Conservation (phyloP, 30 jellyfish, hydroid and myxozoan genomes). For the Pseudorhiza aurosa region DNA sequence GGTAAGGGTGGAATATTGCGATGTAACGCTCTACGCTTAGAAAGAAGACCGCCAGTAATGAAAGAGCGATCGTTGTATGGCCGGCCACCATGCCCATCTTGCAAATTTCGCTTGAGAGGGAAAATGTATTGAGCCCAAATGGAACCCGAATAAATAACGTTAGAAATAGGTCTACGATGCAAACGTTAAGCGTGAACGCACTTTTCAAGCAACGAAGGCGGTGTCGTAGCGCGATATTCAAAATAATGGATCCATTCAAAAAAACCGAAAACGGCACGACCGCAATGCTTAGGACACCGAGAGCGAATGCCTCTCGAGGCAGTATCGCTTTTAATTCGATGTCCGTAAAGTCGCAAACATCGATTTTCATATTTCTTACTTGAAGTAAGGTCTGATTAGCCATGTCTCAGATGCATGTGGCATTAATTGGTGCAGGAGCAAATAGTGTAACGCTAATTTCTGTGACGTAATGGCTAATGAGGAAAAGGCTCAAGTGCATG, state of each 20-base stretch:
- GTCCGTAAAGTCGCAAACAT: not conserved
- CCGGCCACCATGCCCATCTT: slow-evolving; percentile 14
- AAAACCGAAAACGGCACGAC: slow-evolving; percentile 8
- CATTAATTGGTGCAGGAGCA: no score
- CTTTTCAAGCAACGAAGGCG: slow-evolving; percentile 23
- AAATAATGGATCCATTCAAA: slow-evolving; percentile 8
- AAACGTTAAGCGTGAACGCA: slow-evolving; percentile 37
- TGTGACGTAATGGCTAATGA: no score
- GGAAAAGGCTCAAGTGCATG: no score
- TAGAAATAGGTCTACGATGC: slow-evolving; percentile 35
- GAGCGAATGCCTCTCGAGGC: slow-evolving; percentile 1
- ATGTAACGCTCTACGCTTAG: slow-evolving; percentile 47
- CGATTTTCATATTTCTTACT: not conserved
- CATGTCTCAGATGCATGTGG: no score
- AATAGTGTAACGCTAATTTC: no score
- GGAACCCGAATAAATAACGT: slow-evolving; percentile 7
- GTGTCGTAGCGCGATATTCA: not conserved
- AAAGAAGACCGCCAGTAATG: slow-evolving; percentile 28
- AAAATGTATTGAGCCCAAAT: not conserved
- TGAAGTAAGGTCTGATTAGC: no score
- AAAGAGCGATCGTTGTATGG: not conserved
- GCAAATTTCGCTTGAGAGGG: not conserved
- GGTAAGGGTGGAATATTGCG: slow-evolving; percentile 47
- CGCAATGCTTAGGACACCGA: not conserved
- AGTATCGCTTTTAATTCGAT: not conserved